A percentile compares a stretch with the other conserved stretches of the same genome.
phyloP scores from a whole-genome alignment of 1,140 invertebrate species.

The Lucilia cuprina region DNA sequence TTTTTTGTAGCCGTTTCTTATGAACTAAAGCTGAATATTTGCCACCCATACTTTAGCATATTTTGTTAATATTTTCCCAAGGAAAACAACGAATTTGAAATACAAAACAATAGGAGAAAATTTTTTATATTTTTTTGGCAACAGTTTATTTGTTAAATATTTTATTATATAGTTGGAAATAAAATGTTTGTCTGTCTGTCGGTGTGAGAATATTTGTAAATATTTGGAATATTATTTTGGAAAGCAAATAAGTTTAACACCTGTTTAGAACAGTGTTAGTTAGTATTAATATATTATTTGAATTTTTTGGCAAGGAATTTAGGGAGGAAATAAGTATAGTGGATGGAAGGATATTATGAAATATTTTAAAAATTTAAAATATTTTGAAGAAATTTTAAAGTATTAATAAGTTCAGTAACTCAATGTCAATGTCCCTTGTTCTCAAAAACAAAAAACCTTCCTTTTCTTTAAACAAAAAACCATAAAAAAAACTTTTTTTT shows the following conservation, averaged over 20 bases:
- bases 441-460: too few species aligned
- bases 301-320: neutral
- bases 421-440: too few species aligned
- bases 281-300: neutral
- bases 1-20: too few species aligned
- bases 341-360: neutral
- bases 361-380: too few species aligned
- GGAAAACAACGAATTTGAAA: neutral
- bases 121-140: neutral
- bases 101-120: neutral
- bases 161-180: neutral
- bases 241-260: neutral
- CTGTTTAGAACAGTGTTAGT: neutral
- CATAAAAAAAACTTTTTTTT: too few species aligned
- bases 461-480: neutral
- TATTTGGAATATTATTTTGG: conserved; percentile 13
- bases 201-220: neutral
- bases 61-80: neutral
- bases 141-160: conserved; percentile 9
- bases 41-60: neutral
- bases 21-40: neutral
- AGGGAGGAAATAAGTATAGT: neutral
- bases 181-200: neutral
- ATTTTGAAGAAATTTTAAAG: neutral
- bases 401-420: neutral